These are phyloP conservation scores for Felis catus DNA, from an alignment of 2,113 vertebrate genomes.

Conservation along the genomic window DNA sequence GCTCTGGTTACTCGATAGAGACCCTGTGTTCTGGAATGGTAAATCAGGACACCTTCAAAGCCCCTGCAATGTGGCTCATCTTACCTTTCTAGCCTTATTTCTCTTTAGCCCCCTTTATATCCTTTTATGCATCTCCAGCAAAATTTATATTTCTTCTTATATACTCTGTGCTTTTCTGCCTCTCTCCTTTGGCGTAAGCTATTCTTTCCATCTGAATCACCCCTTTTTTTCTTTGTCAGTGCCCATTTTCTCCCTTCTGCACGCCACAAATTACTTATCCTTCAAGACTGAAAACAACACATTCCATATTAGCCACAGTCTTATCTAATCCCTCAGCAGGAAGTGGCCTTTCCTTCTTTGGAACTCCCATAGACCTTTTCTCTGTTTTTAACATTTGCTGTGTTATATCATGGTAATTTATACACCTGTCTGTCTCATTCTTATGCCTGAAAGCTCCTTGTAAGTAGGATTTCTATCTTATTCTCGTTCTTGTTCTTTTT, in stretches of 20 bases:
- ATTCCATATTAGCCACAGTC: background rate
- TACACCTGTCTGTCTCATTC: background rate
- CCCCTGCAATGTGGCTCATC: background rate
- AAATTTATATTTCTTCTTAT: background rate
- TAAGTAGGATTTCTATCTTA: background rate
- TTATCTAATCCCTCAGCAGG: background rate
- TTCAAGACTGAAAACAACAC: background rate
- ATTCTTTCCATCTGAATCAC: background rate
- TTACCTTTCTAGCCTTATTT: background rate
- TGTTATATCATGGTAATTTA: background rate
- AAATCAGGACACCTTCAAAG: background rate
- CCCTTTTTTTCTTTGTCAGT: background rate
- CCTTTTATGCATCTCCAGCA: background rate
- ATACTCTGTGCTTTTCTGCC: background rate
- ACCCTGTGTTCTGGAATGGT: background rate
- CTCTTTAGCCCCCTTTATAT: background rate
- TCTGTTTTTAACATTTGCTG: background rate
- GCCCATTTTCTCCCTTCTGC: background rate
- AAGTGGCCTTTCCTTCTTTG: background rate
- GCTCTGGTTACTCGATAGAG: background rate
- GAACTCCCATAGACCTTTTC: background rate
- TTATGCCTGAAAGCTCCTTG: background rate
- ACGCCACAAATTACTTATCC: background rate
- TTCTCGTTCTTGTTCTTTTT: background rate
- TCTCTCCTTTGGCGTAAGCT: background rate